These are phyloP conservation scores for Propithecus coquereli DNA, from an alignment of 2,113 vertebrate species.

Conservation along the genomic window DNA sequence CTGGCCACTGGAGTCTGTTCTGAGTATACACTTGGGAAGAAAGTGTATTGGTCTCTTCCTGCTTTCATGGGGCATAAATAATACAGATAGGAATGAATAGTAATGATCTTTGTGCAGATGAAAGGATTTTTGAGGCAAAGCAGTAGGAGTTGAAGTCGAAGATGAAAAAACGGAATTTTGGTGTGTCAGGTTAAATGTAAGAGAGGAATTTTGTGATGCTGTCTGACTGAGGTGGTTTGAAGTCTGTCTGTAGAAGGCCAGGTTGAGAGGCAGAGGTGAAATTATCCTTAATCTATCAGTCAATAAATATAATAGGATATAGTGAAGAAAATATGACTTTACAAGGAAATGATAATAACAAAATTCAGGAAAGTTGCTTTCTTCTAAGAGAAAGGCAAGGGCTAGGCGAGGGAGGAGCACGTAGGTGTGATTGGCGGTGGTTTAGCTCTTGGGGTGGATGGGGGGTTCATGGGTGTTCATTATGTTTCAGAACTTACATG, in stretches of 20 bases:
- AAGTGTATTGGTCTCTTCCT: not conserved
- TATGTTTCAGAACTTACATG: not conserved
- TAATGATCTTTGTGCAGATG: not conserved
- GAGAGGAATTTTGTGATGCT: not conserved
- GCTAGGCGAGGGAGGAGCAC: not conserved
- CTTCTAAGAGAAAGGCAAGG: not conserved
- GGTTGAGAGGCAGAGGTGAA: not conserved
- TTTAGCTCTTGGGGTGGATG: not conserved
- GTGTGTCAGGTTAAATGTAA: not conserved
- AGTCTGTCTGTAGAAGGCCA: not conserved
- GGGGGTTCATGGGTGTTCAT: not conserved
- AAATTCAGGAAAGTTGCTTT: not conserved
- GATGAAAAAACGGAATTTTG: conserved; percentile 8
- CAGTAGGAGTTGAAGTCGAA: not conserved
- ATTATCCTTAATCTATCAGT: not conserved
- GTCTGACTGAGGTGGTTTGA: not conserved
- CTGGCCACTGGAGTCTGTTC: not conserved
- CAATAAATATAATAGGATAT: not conserved
- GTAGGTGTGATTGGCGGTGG: not conserved
- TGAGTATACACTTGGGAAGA: not conserved
- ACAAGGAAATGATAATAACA: not conserved
- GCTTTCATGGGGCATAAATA: not conserved
- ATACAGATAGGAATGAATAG: not conserved
- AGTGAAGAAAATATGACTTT: not conserved
- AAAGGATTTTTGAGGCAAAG: not conserved